phyloP scores from a whole-genome alignment of 2,113 vertebrate genomes.

The Labeo catla region DNA sequence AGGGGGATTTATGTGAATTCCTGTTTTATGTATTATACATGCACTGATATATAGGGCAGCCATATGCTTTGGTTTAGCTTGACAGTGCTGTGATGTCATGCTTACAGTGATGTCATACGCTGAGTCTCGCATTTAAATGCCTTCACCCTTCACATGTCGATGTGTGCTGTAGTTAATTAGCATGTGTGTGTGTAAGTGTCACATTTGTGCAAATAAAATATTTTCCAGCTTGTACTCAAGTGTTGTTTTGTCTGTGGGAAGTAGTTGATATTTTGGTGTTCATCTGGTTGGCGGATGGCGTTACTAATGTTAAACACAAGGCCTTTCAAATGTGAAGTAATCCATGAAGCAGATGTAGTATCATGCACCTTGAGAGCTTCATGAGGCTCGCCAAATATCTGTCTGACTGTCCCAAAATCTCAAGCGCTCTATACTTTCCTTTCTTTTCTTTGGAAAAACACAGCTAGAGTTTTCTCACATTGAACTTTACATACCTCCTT shows the following conservation, averaged over 20 bases:
- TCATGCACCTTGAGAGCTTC: constrained; percentile 1
- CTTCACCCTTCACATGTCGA: not conserved
- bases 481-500: not conserved
- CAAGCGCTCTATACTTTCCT: not conserved
- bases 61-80: constrained; percentile 37
- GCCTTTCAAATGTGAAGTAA: constrained; percentile 24
- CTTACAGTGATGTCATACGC: not conserved
- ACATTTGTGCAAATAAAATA: constrained; percentile 19
- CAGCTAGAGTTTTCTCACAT: not conserved
- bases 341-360: constrained; percentile 46
- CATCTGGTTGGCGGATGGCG: constrained; percentile 48
- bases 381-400: not conserved
- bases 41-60: constrained; percentile 12
- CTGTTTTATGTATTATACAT: constrained; percentile 18
- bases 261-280: constrained; percentile 19
- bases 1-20: constrained; percentile 26
- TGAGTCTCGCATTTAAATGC: not conserved
- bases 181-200: not conserved
- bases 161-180: not conserved
- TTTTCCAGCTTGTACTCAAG: constrained; percentile 51
- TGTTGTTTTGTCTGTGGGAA: constrained; percentile 36
- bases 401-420: not conserved
- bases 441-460: not conserved
- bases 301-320: constrained; percentile 55
- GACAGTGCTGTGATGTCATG: constrained; percentile 3